Evolutionary conservation across 1,140 invertebrate species (phyloP), one percentile per base, ranked within the genome.

Genomic region (Vollenhovia emeryi): DNA sequence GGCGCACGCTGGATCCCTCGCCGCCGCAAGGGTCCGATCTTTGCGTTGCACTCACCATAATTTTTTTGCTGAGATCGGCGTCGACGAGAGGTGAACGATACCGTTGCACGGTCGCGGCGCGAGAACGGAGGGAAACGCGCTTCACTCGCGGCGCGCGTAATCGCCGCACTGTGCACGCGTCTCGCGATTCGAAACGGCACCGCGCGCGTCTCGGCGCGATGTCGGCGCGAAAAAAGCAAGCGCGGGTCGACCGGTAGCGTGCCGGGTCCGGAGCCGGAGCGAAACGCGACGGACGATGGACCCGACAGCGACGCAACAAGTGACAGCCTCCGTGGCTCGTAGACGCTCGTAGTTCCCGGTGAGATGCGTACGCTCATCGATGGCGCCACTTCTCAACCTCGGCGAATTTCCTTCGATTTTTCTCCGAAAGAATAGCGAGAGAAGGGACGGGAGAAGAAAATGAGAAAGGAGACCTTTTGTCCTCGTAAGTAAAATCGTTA

Each of bases 291-390:
- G 40, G 60, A 82, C 84, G 87, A 50, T 75, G 69, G 73, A 68
- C 84, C 86, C 83, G 74, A 75, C 84, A 69, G 78, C 88, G 74
- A 87, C 87, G 88, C 88, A 89, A 89, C 88, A 89, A 89, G 88
- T 89, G 88, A 89, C 88, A 80, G 87, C 86, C 83, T 59, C 69
- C 57, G 71, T 21, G 43, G 13, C 73, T 45, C 50, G 68, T 45
- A 64, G 74, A 64, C 68, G 50, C 84, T 57, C 55, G 79, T 83
- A 86, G 84, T 83, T 80, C 87, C 13, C 66, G 59, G 40, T 18
- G 30, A 21, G 11, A 24, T 80, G 48, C 52, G 36, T 62, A 15
- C 50, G 27, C 27, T 52, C 21, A 13, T 21, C 59, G 55, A 71
- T 59, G 88, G 78, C 79, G 88, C 87, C 88, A 89, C 43, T 36